Evolutionary conservation across 2,888 invertebrate species (phyloP).

Genomic region (Euplexia lucipara): DNA sequence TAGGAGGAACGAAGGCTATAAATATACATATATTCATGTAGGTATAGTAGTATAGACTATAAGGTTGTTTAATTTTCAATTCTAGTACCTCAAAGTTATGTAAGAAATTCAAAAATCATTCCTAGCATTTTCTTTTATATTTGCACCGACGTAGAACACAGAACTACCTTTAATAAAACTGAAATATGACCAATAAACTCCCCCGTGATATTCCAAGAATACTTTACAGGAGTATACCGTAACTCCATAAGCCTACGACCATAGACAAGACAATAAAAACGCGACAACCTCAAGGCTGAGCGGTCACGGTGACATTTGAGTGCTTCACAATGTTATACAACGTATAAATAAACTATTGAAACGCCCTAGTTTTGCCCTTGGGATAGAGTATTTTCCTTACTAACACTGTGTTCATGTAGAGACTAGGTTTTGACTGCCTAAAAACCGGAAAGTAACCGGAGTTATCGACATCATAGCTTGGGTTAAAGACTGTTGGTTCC

Average conservation of each 20-base stretch:
- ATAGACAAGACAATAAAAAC: slow-evolving; percentile 56
- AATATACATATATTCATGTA: too few relatives aligned
- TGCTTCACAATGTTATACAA: slow-evolving; percentile 37
- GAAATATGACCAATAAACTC: slow-evolving; percentile 50
- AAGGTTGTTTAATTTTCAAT: too few relatives aligned
- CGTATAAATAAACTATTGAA: slow-evolving; percentile 43
- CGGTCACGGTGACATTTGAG: slow-evolving; percentile 58
- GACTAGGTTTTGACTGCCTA: not conserved
- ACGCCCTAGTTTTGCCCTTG: slow-evolving; percentile 45
- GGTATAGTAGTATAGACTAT: too few relatives aligned
- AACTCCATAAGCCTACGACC: slow-evolving; percentile 44
- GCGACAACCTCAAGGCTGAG: slow-evolving; percentile 58
- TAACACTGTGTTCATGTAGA: slow-evolving; percentile 13
- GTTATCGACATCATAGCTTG: too few relatives aligned
- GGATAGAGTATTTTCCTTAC: slow-evolving; percentile 38
- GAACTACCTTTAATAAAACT: slow-evolving; percentile 29
- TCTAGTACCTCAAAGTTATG: too few relatives aligned
- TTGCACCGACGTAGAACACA: slow-evolving; percentile 17
- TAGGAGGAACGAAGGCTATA: too few relatives aligned
- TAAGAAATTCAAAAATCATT: not conserved
- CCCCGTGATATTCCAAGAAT: slow-evolving; percentile 46
- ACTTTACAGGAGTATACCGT: slow-evolving; percentile 33
- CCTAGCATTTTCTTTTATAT: slow-evolving; percentile 10
- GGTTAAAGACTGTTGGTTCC: too few relatives aligned
- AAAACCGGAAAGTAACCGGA: too few relatives aligned